phyloP scores from a whole-genome alignment of 2,797 vertebrate species.

The Myotis daubentonii region DNA sequence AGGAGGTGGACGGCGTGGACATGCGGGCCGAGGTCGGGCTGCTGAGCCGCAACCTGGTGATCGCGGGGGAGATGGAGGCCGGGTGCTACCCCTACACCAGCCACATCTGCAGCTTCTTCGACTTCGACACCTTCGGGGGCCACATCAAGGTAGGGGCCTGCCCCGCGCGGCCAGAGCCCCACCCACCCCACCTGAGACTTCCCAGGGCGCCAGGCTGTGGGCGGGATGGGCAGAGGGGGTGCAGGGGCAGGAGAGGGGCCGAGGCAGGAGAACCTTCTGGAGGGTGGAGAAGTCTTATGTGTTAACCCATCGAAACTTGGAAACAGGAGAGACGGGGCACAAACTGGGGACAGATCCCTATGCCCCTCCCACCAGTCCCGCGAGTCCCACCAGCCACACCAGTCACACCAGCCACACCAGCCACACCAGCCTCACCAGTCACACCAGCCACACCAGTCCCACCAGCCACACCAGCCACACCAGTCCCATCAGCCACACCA shows the following conservation, averaged over 20 bases:
- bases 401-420: too few species aligned
- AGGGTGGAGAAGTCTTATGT: too few species aligned
- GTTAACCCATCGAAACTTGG: fast-evolving
- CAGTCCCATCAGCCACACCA: too few species aligned
- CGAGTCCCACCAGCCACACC: too few species aligned
- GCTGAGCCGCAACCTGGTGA: conserved; percentile 91
- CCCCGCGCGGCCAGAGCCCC: neutral
- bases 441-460: too few species aligned
- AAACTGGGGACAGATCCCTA: fast-evolving
- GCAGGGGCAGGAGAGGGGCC: neutral
- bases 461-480: too few species aligned
- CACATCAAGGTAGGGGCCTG: conserved; percentile 93
- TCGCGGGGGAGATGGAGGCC: conserved; percentile 92
- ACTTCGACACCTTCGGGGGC: conserved; percentile 96
- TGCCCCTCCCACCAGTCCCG: too few species aligned
- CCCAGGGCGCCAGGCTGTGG: fast-evolving
- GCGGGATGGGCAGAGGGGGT: fast-evolving
- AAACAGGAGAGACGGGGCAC: neutral
- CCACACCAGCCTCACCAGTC: too few species aligned
- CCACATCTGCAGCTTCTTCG: conserved; percentile 94
- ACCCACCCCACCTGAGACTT: neutral
- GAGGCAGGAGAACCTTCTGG: neutral
- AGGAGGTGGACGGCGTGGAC: conserved; percentile 93
- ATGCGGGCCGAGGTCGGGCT: conserved; percentile 97
- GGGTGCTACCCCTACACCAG: conserved; percentile 90